Conservation (phyloP, 2,797 vertebrate species). For the Oryzias sinensis region DNA sequence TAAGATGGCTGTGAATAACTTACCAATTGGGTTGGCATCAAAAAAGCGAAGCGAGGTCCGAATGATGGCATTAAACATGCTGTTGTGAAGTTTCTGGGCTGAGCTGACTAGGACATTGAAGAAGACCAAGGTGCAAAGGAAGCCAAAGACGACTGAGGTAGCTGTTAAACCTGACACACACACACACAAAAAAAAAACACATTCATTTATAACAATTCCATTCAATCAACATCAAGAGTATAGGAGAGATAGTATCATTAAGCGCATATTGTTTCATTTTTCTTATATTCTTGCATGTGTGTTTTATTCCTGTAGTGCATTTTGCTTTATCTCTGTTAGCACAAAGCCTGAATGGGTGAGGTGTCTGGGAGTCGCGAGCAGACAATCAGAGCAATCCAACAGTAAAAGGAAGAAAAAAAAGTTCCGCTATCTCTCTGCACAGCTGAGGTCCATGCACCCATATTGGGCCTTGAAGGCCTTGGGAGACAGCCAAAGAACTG, state of each 20-base stretch:
- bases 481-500: constrained; percentile 73
- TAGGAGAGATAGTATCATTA: constrained; percentile 27
- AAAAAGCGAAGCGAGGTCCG: constrained; percentile 65
- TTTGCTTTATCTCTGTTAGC: constrained; percentile 46
- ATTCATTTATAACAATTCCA: constrained; percentile 20
- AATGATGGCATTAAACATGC: constrained; percentile 72
- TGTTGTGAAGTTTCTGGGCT: constrained; percentile 82
- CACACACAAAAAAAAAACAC: constrained; percentile 24
- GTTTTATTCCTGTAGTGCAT: constrained; percentile 38
- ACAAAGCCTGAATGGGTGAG: constrained; percentile 54
- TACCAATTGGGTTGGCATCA: constrained; percentile 70
- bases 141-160: constrained; percentile 82
- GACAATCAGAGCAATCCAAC: constrained; percentile 67
- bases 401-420: constrained; percentile 64
- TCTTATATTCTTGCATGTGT: not conserved
- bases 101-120: constrained; percentile 87
- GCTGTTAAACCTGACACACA: constrained; percentile 83
- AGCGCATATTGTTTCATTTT: not conserved
- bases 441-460: constrained; percentile 71
- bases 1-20: constrained; percentile 26
- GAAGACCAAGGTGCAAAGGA: constrained; percentile 81
- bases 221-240: constrained; percentile 32
- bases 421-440: constrained; percentile 68
- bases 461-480: constrained; percentile 78
- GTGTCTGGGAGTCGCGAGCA: constrained; percentile 60